Conservation (phyloP, 2,888 invertebrate genomes). For the Drosophila siamana region DNA sequence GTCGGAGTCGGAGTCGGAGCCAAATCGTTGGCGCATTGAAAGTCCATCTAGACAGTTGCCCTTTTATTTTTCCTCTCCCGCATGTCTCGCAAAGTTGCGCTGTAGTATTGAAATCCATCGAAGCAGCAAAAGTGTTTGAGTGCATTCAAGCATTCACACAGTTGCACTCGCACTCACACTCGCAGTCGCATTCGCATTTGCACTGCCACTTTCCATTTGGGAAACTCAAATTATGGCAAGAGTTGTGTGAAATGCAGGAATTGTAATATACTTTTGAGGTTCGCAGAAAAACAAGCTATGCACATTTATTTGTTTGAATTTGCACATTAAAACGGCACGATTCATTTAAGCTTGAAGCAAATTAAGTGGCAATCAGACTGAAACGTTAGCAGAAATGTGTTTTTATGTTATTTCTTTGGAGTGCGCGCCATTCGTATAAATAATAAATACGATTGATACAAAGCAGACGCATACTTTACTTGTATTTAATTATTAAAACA, state of each 20-base stretch:
- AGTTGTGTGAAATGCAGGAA: slow-evolving; percentile 29
- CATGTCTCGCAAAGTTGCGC: slow-evolving; percentile 29
- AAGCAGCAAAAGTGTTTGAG: slow-evolving; percentile 72
- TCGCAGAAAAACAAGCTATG: neutral
- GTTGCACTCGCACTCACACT: slow-evolving; percentile 14
- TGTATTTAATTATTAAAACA: neutral
- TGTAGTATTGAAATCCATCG: slow-evolving; percentile 73
- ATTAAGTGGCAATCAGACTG: slow-evolving; percentile 63
- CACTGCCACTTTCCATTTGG: neutral
- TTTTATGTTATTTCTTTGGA: neutral
- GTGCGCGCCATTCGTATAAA: neutral
- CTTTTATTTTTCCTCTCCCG: neutral
- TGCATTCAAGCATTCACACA: slow-evolving; percentile 63
- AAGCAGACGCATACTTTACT: neutral
- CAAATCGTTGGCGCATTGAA: slow-evolving; percentile 42
- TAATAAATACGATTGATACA: neutral
- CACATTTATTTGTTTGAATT: neutral
- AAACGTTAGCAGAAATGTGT: slow-evolving; percentile 14
- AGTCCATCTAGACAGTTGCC: slow-evolving; percentile 42
- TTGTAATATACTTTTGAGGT: slow-evolving; percentile 24
- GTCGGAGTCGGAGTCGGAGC: slow-evolving; percentile 6
- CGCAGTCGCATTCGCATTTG: neutral
- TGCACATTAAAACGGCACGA: slow-evolving; percentile 3
- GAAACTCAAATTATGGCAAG: slow-evolving; percentile 35
- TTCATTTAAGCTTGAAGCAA: slow-evolving; percentile 26